These are phyloP conservation scores for Poecilobothrus nobilitatus DNA, from an alignment of 2,888 invertebrate species.

Conservation along the genomic window DNA sequence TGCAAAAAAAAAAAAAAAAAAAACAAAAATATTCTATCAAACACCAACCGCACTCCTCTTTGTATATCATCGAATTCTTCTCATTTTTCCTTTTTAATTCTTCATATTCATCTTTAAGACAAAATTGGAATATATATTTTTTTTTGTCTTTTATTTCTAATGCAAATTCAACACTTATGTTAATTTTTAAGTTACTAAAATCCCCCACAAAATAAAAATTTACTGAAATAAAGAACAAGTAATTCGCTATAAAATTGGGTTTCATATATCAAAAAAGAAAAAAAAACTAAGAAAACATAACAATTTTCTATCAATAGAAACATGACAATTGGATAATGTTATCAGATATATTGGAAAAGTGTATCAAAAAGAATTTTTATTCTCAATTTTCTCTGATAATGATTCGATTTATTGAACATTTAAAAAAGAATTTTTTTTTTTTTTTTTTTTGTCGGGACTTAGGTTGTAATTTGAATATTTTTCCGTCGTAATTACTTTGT, in stretches of 20 bases:
- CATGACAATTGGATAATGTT: background rate
- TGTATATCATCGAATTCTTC: background rate
- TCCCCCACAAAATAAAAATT: background rate
- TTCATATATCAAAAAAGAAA: background rate
- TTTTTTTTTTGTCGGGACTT: background rate
- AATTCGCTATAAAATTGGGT: background rate
- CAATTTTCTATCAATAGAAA: background rate
- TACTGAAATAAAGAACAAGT: background rate
- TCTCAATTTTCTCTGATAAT: background rate
- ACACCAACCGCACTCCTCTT: too few species aligned
- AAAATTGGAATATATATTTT: too few species aligned
- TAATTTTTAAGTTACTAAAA: background rate
- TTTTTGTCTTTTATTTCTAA: too few species aligned
- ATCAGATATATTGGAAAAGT: background rate
- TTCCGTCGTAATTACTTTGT: background rate
- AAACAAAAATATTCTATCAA: too few species aligned
- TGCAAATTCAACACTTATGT: conserved; percentile 10
- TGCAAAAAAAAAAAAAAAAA: too few species aligned
- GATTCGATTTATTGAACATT: background rate
- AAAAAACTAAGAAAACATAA: too few species aligned
- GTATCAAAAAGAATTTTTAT: background rate
- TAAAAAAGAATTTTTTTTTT: background rate
- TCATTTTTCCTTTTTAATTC: too few species aligned
- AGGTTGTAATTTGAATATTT: background rate
- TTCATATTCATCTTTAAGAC: too few species aligned